Percentiles rank a stretch among this genome's conserved stretches.
phyloP scores from a whole-genome alignment of 2,113 vertebrate genomes.

The Cynocephalus volans region DNA sequence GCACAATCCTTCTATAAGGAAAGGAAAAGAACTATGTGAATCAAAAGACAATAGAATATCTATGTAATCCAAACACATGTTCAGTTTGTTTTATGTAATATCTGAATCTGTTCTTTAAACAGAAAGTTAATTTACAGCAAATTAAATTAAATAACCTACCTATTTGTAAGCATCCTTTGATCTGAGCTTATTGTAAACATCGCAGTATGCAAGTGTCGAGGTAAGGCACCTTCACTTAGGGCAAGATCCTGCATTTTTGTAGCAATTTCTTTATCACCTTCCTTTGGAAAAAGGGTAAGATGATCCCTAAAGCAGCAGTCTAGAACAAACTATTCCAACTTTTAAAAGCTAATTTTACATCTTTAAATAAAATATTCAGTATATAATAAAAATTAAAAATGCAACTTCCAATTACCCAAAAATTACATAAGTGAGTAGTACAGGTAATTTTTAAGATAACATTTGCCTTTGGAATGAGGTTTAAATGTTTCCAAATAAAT shows the following conservation, averaged over 20 bases:
- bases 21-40: not conserved
- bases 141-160: constrained; percentile 88
- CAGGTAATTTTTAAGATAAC: constrained; percentile 23
- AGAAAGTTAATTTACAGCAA: constrained; percentile 80
- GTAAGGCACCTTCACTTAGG: constrained; percentile 98
- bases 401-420: not conserved
- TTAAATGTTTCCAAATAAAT: constrained; percentile 60
- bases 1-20: constrained; percentile 8
- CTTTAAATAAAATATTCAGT: constrained; percentile 55
- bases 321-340: constrained; percentile 82
- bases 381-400: constrained; percentile 51
- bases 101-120: constrained; percentile 43
- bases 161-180: constrained; percentile 99
- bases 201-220: constrained; percentile 97
- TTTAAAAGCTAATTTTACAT: constrained; percentile 54
- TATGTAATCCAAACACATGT: not conserved
- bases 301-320: constrained; percentile 85
- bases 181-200: constrained; percentile 98
- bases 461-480: constrained; percentile 50
- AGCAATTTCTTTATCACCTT: constrained; percentile 99
- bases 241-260: constrained; percentile 99
- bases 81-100: constrained; percentile 17
- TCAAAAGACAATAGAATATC: constrained; percentile 49
- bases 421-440: not conserved
- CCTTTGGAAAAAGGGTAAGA: constrained; percentile 92